These are phyloP conservation scores for Rutilus rutilus DNA, from an alignment of 2,113 vertebrate species.

Conservation along the genomic window DNA sequence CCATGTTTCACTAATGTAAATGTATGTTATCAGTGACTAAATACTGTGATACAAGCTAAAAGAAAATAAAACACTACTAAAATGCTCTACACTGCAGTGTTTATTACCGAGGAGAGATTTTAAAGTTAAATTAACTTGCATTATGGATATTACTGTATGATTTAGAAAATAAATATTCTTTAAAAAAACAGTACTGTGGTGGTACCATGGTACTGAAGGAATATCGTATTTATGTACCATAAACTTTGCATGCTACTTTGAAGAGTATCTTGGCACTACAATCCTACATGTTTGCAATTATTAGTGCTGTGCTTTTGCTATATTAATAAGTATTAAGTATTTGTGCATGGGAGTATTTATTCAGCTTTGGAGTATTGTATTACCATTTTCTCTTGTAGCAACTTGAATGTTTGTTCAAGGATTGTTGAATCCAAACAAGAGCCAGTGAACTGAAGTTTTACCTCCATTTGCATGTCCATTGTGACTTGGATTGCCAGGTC, in stretches of 20 bases:
- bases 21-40: background rate
- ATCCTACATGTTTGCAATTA: background rate
- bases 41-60: background rate
- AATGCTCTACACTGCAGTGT: background rate
- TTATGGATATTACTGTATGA: background rate
- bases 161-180: background rate
- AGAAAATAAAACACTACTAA: background rate
- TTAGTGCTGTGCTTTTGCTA: background rate
- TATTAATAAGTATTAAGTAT: background rate
- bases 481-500: background rate
- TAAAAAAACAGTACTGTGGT: too few species aligned
- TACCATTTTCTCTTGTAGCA: background rate
- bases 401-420: too few species aligned
- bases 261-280: background rate
- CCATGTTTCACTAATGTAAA: slow-evolving; percentile 20
- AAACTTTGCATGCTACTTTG: background rate
- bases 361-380: background rate
- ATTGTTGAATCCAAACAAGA: background rate
- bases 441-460: too few species aligned
- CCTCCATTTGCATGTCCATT: too few species aligned
- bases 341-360: background rate
- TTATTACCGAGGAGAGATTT: background rate
- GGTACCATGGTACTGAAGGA: background rate
- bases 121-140: background rate
- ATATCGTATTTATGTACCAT: background rate